Percentiles rank a stretch among this genome's conserved stretches.
phyloP scores from a whole-genome alignment of 2,888 invertebrate genomes.

The Troilus luridus region DNA sequence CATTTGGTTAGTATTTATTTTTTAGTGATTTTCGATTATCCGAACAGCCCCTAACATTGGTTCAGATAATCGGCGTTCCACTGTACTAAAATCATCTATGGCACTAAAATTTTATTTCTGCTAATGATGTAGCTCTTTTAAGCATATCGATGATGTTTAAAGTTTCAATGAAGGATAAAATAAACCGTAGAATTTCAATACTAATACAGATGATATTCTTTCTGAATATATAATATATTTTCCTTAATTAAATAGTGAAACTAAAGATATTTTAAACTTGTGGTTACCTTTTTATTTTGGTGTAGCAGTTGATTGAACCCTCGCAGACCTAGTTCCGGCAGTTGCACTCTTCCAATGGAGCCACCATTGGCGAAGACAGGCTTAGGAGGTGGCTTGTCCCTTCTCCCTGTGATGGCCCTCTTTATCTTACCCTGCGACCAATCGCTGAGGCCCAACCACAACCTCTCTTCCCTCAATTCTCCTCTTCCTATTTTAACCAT shows the following conservation, averaged over 20 bases:
- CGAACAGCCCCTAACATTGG: too few species aligned
- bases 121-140: too few species aligned
- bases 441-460: conserved; percentile 28
- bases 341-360: background rate
- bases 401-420: background rate
- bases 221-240: too few species aligned
- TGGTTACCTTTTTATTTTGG: background rate
- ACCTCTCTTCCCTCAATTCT: conserved; percentile 11
- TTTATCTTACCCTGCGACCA: conserved; percentile 14
- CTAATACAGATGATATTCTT: too few species aligned
- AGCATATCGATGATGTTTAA: too few species aligned
- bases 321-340: conserved; percentile 1
- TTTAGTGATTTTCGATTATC: too few species aligned
- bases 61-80: too few species aligned
- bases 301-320: background rate
- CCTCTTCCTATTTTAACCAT: conserved; percentile 40
- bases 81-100: too few species aligned
- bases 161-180: too few species aligned
- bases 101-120: too few species aligned
- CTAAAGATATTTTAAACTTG: background rate
- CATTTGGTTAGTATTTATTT: too few species aligned
- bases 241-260: background rate
- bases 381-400: background rate
- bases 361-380: background rate
- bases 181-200: too few species aligned